These are phyloP conservation scores for Diachasma alloeum DNA, from an alignment of 1,140 invertebrate species.

Conservation along the genomic window DNA sequence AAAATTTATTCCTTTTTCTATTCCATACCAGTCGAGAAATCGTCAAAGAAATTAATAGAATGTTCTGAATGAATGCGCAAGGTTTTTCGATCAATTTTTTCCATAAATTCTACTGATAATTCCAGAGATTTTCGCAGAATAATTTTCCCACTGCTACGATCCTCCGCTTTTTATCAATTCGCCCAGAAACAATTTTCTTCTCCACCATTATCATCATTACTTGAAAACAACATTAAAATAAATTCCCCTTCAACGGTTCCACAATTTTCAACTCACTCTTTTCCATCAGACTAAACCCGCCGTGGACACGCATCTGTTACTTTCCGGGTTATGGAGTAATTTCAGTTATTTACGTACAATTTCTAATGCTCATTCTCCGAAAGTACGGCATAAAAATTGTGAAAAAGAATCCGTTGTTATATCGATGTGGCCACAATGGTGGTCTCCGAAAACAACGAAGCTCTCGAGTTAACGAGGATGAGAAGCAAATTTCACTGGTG, in stretches of 20 bases:
- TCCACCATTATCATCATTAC: background rate
- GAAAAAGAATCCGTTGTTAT: too few species aligned
- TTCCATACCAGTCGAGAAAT: too few species aligned
- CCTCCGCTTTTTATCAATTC: too few species aligned
- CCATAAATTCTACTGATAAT: too few species aligned
- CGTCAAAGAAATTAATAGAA: too few species aligned
- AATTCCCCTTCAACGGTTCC: background rate
- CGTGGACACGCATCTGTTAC: slow-evolving; percentile 26
- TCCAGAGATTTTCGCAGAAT: too few species aligned
- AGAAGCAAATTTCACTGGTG: slow-evolving; percentile 6
- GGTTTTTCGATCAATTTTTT: too few species aligned
- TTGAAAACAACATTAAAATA: background rate
- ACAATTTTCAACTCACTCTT: background rate
- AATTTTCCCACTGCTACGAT: too few species aligned
- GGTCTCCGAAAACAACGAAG: background rate
- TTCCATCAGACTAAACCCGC: slow-evolving; percentile 15
- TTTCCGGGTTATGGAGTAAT: slow-evolving; percentile 36
- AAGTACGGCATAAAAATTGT: background rate
- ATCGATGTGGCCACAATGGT: background rate
- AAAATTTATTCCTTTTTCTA: too few species aligned
- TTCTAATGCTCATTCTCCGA: slow-evolving; percentile 12
- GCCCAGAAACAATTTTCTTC: background rate
- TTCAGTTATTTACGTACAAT: slow-evolving; percentile 20
- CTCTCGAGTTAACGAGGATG: background rate
- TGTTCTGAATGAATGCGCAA: too few species aligned